A percentile compares a stretch with the other conserved stretches of the same genome.
Evolutionary conservation across 2,797 vertebrate species (phyloP).

Genomic region (Euphonia xanthogaster): DNA sequence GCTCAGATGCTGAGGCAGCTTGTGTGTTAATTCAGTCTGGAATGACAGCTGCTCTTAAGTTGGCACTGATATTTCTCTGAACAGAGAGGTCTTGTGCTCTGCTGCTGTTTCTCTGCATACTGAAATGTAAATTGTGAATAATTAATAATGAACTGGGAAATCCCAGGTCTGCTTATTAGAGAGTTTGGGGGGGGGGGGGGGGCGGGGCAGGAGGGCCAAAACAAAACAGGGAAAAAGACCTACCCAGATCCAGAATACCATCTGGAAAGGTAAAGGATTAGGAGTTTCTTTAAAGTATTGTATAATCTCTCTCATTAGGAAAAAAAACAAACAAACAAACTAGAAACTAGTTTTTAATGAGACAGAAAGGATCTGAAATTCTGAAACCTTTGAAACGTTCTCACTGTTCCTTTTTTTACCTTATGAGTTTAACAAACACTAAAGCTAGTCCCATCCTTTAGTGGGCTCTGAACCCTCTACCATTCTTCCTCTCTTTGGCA

Average conservation of each 20-base stretch:
- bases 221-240: background rate
- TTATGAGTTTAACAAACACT: background rate
- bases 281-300: background rate
- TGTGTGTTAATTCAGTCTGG: background rate
- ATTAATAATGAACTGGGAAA: background rate
- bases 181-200: background rate
- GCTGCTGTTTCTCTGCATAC: background rate
- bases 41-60: background rate
- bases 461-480: background rate
- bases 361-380: background rate
- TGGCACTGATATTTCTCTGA: background rate
- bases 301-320: background rate
- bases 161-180: background rate
- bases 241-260: background rate
- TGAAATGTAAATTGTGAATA: conserved; percentile 9
- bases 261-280: background rate
- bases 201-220: background rate
- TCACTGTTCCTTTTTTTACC: background rate
- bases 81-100: background rate
- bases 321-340: background rate
- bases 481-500: background rate
- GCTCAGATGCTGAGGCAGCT: conserved; percentile 8
- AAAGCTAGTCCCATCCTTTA: background rate
- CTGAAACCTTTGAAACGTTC: background rate
- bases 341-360: background rate